These are phyloP conservation scores for Uropetala carovei DNA, from an alignment of 2,888 invertebrate species.

Conservation along the genomic window DNA sequence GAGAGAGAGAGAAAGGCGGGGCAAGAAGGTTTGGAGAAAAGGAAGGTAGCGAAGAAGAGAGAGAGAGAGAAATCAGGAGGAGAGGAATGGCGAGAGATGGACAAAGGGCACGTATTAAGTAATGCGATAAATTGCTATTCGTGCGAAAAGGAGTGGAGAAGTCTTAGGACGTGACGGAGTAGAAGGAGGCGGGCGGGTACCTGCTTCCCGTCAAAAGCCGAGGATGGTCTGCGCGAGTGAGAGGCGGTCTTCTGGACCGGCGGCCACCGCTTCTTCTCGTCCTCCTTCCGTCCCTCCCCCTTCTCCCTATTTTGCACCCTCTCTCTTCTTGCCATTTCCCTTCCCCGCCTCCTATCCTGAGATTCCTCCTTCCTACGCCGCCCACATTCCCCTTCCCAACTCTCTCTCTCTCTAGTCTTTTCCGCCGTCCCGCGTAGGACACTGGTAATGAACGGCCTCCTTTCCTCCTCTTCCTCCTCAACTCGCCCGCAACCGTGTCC, in stretches of 20 bases:
- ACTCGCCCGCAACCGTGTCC: not conserved
- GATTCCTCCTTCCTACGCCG: not conserved
- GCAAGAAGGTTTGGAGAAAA: no score
- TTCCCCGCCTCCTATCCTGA: not conserved
- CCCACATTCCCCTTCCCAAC: not conserved
- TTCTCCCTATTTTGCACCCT: not conserved
- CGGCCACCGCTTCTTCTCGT: not conserved
- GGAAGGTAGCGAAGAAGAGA: no score
- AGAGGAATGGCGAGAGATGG: no score
- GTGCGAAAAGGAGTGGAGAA: no score
- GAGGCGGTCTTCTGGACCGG: no score
- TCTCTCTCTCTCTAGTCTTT: not conserved
- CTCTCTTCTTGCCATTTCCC: not conserved
- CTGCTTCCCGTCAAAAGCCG: no score
- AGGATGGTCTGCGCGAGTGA: no score
- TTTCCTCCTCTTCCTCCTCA: not conserved
- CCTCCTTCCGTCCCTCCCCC: not conserved
- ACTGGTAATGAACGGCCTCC: conserved; percentile 55
- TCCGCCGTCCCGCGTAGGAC: conserved; percentile 20
- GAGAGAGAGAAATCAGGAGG: no score
- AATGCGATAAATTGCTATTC: no score
- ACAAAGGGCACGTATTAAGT: no score
- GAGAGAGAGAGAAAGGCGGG: not conserved
- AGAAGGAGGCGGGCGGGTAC: no score
- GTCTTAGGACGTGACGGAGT: no score